Percentiles rank a stretch among this genome's conserved stretches.
phyloP scores from a whole-genome alignment of 2,888 invertebrate genomes.

The Polietes domitor region DNA sequence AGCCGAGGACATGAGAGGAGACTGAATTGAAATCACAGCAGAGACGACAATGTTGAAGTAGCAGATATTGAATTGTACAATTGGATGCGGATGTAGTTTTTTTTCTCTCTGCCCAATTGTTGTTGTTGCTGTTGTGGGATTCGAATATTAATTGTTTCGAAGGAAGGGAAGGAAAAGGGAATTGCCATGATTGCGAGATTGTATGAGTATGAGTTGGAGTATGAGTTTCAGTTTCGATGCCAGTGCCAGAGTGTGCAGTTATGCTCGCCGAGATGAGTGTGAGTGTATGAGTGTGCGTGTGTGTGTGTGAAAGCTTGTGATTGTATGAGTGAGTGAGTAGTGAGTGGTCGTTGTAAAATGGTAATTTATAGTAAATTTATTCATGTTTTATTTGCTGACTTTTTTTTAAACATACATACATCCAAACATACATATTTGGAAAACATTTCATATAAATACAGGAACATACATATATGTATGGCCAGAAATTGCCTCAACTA shows the following conservation, averaged over 20 bases:
- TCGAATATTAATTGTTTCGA: slow-evolving; percentile 32
- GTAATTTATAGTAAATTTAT: slow-evolving; percentile 68
- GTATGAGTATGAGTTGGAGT: neutral
- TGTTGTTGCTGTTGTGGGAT: neutral
- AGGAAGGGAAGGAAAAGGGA: neutral
- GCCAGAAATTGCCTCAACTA: no score
- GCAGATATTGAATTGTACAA: slow-evolving; percentile 63
- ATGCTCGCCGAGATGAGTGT: neutral
- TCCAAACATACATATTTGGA: no score
- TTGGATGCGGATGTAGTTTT: slow-evolving; percentile 45
- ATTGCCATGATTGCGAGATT: slow-evolving; percentile 22
- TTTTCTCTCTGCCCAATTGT: slow-evolving; percentile 28
- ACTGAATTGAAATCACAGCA: slow-evolving; percentile 17
- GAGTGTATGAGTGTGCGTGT: slow-evolving; percentile 36
- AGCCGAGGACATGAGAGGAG: neutral
- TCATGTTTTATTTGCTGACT: slow-evolving; percentile 62
- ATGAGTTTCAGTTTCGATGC: slow-evolving; percentile 2
- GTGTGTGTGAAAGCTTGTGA: slow-evolving; percentile 18
- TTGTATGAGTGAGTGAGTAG: neutral
- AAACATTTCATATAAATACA: slow-evolving; percentile 24
- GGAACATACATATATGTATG: neutral
- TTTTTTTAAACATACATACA: slow-evolving; percentile 3
- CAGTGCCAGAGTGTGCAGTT: neutral
- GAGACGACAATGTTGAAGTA: slow-evolving; percentile 51
- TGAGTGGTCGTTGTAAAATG: slow-evolving; percentile 63